phyloP scores from a whole-genome alignment of 2,797 vertebrate genomes.

The Gadopsis marmoratus region DNA sequence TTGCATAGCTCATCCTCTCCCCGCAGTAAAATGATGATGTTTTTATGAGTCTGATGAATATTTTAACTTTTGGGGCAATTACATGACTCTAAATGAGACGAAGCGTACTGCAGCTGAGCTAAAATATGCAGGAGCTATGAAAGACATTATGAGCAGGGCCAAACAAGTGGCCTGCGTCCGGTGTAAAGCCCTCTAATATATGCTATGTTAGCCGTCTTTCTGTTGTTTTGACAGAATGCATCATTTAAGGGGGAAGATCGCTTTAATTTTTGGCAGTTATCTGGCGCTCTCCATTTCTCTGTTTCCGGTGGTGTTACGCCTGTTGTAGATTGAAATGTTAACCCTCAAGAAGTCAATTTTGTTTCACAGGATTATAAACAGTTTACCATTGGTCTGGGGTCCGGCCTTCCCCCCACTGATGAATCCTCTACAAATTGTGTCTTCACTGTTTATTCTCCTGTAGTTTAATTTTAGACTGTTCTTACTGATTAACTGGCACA shows the following conservation, averaged over 20 bases:
- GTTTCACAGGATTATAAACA: neutral
- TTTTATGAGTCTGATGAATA: conserved; percentile 80
- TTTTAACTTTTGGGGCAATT: conserved; percentile 81
- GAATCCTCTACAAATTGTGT: conserved; percentile 1
- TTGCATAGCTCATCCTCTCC: conserved; percentile 68
- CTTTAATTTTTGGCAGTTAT: neutral
- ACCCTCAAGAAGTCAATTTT: neutral
- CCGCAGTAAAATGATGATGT: conserved; percentile 69
- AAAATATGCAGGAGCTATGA: conserved; percentile 73
- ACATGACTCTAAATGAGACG: conserved; percentile 77
- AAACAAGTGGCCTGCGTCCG: conserved; percentile 52
- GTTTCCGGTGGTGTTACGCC: neutral
- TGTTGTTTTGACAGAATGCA: conserved; percentile 24
- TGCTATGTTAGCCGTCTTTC: conserved; percentile 5
- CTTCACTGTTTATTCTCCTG: neutral
- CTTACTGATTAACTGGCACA: neutral
- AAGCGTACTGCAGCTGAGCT: conserved; percentile 59
- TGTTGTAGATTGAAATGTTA: conserved; percentile 12
- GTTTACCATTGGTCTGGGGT: neutral
- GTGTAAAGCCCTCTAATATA: conserved; percentile 43
- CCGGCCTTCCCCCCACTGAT: neutral
- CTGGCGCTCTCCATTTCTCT: neutral
- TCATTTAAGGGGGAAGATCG: neutral
- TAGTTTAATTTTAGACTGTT: neutral
- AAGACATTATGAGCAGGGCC: conserved; percentile 62